Evolutionary conservation across 2,113 vertebrate genomes (phyloP).

Genomic region (Nannobrachium achirus): DNA sequence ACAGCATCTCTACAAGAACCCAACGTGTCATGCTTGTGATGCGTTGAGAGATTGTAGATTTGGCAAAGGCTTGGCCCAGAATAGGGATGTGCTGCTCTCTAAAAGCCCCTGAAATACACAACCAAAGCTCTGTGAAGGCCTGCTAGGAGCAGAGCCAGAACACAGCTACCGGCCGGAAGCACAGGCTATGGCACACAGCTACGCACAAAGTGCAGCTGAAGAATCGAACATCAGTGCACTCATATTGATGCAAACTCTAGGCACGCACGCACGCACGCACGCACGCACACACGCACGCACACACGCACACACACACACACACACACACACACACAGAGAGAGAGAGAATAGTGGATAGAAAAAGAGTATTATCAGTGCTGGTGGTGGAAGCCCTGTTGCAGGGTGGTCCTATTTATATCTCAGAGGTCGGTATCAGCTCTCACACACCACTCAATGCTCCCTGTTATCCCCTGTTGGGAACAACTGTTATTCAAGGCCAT

Average conservation of each 20-base stretch:
- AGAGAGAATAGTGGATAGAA: neutral
- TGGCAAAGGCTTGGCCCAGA: too few species aligned
- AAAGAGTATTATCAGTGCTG: constrained; percentile 42
- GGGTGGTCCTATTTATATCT: constrained; percentile 73
- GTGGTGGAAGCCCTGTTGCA: constrained; percentile 55
- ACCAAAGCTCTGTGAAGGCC: neutral
- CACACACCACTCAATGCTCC: constrained; percentile 60
- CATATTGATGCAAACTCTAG: neutral
- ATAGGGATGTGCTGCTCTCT: too few species aligned
- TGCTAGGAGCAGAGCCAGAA: constrained; percentile 27
- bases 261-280: neutral
- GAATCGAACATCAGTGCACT: neutral
- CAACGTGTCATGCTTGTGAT: too few species aligned
- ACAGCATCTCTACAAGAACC: too few species aligned
- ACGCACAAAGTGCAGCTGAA: neutral
- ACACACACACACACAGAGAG: neutral
- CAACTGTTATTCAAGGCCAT: constrained; percentile 38
- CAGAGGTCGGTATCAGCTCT: constrained; percentile 63
- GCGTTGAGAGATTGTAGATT: too few species aligned
- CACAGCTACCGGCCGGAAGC: constrained; percentile 6
- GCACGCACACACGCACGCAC: neutral
- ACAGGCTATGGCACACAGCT: neutral
- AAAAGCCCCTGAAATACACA: too few species aligned
- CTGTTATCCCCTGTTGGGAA: constrained; percentile 45
- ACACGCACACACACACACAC: constrained; percentile 4